A percentile compares a stretch with the other conserved stretches of the same genome.
phyloP scores from a whole-genome alignment of 2,888 invertebrate genomes.

The Abrostola triplasia region DNA sequence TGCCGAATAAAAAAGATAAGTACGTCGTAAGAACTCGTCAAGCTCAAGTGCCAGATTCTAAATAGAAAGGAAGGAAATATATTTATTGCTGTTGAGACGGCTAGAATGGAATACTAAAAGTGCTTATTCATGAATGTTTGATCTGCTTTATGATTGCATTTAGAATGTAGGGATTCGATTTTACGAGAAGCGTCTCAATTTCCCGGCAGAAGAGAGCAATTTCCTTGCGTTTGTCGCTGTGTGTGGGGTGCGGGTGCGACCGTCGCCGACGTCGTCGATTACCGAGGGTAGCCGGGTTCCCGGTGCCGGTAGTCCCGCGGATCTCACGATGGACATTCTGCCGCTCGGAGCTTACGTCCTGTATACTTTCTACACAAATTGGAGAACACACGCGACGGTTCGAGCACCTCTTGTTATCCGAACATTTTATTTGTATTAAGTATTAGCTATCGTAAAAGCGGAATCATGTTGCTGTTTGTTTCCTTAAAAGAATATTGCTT shows the following conservation, averaged over 20 bases:
- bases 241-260: slow-evolving; percentile 37
- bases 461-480: slow-evolving; percentile 34
- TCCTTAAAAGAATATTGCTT: slow-evolving; percentile 23
- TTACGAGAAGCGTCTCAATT: slow-evolving; percentile 79
- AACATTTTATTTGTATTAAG: slow-evolving; percentile 45
- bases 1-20: slow-evolving; percentile 3
- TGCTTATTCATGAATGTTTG: slow-evolving; percentile 55
- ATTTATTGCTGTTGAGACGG: slow-evolving; percentile 32
- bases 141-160: slow-evolving; percentile 61
- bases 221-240: slow-evolving; percentile 79
- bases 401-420: slow-evolving; percentile 42
- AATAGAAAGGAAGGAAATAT: slow-evolving; percentile 1
- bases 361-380: slow-evolving; percentile 47
- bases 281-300: slow-evolving; percentile 27
- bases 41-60: slow-evolving; percentile 2
- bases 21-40: neutral
- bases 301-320: slow-evolving; percentile 30
- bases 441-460: slow-evolving; percentile 35
- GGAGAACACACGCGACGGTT: slow-evolving; percentile 26
- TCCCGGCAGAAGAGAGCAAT: slow-evolving; percentile 78
- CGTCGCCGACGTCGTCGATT: slow-evolving; percentile 43
- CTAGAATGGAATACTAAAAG: slow-evolving; percentile 46
- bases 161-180: slow-evolving; percentile 68
- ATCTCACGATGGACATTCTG: slow-evolving; percentile 46
- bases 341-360: slow-evolving; percentile 33